These are phyloP conservation scores for Megaleporinus macrocephalus DNA, from an alignment of 2,113 vertebrate species.

Conservation along the genomic window DNA sequence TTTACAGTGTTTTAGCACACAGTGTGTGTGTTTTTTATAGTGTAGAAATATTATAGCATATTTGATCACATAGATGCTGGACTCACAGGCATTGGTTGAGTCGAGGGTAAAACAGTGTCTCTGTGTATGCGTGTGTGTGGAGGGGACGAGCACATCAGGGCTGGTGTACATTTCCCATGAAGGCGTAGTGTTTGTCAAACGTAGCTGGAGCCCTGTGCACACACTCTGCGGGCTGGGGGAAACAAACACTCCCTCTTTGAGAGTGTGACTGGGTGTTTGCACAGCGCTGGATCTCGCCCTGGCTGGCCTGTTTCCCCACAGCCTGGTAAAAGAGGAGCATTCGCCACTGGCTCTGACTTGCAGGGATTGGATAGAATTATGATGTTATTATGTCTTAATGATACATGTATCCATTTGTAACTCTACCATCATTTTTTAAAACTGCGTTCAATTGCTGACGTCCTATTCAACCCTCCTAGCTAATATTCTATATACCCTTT, in stretches of 20 bases:
- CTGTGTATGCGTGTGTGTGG: neutral
- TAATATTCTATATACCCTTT: too few relatives aligned
- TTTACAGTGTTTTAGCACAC: too few relatives aligned
- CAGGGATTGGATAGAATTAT: neutral
- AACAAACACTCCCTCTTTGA: conserved; percentile 26
- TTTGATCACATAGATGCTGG: neutral
- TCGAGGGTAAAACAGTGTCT: neutral
- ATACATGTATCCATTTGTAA: neutral
- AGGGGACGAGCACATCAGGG: conserved; percentile 1
- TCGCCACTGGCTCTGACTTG: neutral
- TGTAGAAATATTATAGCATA: neutral
- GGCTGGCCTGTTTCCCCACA: neutral
- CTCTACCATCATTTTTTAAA: too few relatives aligned
- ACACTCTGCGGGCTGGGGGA: neutral
- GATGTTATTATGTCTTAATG: neutral
- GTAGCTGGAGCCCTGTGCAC: conserved; percentile 21
- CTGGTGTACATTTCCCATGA: conserved; percentile 55
- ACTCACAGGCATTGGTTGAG: neutral
- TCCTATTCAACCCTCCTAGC: too few relatives aligned
- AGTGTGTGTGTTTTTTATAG: too few relatives aligned
- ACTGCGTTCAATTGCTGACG: too few relatives aligned
- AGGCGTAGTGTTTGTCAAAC: conserved; percentile 47
- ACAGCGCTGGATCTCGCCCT: conserved; percentile 20
- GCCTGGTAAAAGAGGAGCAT: neutral
- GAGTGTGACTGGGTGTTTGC: conserved; percentile 29